These are phyloP conservation scores for Panonychus citri DNA, from an alignment of 1,140 invertebrate genomes.

Conservation along the genomic window DNA sequence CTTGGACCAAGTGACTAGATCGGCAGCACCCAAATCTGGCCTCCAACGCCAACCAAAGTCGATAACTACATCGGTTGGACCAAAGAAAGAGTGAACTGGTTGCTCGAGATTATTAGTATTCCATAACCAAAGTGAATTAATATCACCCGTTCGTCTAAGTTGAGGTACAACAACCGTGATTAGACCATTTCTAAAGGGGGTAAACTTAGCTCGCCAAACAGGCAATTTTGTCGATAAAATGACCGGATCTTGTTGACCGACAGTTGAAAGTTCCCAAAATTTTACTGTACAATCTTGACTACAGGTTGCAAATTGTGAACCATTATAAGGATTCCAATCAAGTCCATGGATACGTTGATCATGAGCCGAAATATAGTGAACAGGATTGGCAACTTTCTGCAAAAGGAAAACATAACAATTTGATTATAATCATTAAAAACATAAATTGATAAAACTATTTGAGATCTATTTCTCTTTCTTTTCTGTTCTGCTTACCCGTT, in stretches of 20 bases:
- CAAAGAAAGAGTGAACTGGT: conserved; percentile 64
- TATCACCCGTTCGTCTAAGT: neutral
- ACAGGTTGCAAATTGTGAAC: conserved; percentile 65
- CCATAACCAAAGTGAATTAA: conserved; percentile 44
- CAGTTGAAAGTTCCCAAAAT: conserved; percentile 72
- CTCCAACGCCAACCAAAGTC: conserved; percentile 69
- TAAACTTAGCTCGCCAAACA: conserved; percentile 72
- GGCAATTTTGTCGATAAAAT: conserved; percentile 55
- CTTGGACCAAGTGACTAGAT: conserved; percentile 83
- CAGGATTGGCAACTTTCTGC: conserved; percentile 48
- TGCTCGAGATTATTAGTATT: conserved; percentile 38
- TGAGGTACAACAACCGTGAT: conserved; percentile 68
- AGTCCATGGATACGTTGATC: conserved; percentile 73
- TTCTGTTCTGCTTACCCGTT: conserved; percentile 33
- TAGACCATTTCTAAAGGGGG: conserved; percentile 68
- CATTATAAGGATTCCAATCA: conserved; percentile 59
- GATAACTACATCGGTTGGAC: conserved; percentile 73
- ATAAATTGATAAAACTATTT: too few species aligned
- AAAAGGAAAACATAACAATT: conserved; percentile 11
- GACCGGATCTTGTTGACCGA: conserved; percentile 44
- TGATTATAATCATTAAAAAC: neutral
- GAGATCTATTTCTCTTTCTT: too few species aligned
- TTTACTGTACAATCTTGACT: conserved; percentile 80
- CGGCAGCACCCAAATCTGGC: conserved; percentile 25
- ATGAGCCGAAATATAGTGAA: conserved; percentile 82